Evolutionary conservation across 37 sponge, comb jelly and placozoan species (phyloP), one percentile per base, ranked within the genome.

Genomic region (Crambe crambe): DNA sequence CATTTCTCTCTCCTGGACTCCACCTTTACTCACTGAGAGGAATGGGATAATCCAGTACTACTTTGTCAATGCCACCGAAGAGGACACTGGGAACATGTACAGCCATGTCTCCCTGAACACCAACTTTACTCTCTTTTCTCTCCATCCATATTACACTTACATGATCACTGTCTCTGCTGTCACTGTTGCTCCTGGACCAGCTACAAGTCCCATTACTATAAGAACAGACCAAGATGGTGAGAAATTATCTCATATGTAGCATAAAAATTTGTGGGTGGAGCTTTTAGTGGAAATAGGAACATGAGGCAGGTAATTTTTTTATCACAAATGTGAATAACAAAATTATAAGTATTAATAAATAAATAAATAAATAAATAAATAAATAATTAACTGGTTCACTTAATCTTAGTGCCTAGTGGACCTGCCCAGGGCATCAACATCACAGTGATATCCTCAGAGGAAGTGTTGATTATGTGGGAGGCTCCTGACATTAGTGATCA

Each of bases 21-120:
- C 77, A 20, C 84, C 84, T 18, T 22, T 12, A 26, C 5, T 41
- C 10, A 42, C 68, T 0, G 41, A 51, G 25, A 58, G 58, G 39
- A 84, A 84, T 76, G 84, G 84, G 17, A 31, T 76, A 27, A 76
- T 84, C 56, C 26, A 12, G 25, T 58, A 31, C 59, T 84, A 84
- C 56, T 39, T 15, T 4, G 56, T 84, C 32, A 39, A 75, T 26
- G 58, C 76, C 18, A 36, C 57, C 3, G 54, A 81, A 56, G 25
- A n/a, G 31, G 80, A 80, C 26, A 80, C 80, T 15, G 83, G 74
- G 3, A 39, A 36, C 26, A 44, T n/a, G 0, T 15, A 15, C 12
- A 18, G 23, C 25, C 73, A 37, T 9, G 47, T 67, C 12, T 18
- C 63, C 4, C 5, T n/a, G 22, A 73, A 39, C 3, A 73, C 73